Evolutionary conservation across 2,797 vertebrate genomes (phyloP), one percentile per base, ranked within the genome.

Genomic region (Discoglossus pictus): DNA sequence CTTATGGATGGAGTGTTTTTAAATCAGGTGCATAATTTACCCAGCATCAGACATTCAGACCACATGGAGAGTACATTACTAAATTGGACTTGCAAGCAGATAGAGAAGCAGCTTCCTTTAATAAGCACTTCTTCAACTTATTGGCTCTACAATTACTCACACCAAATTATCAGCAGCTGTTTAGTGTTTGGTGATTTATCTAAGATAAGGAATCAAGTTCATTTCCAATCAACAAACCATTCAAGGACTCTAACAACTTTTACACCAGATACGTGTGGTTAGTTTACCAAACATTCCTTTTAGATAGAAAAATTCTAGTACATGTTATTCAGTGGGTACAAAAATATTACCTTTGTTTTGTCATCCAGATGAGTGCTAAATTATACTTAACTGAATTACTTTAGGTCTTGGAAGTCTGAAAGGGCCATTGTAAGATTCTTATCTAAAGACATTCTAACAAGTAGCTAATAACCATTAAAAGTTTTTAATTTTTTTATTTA

Each of bases 21-120:
- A 89, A 90, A 89, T 90, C 89, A 91, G 89, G 89, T 91, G 88
- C 89, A 87, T 89, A 91, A 91, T 91, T 91, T 89, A 89, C 86
- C 85, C 87, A 87, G 84, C 81, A 78, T 87, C 86, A 88, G 85
- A 88, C 88, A 79, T 76, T 87, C 86, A 88, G 85, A 88, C 88
- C 88, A 84, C 90, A 90, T 84, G 87, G 86, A 89, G 77, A 87
- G 88, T 85, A 79, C 84, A 88, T 89, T 91, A 92, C 92, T 92
- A 91, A 92, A 92, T 91, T 92, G 90, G 91, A 93, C 90, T 92
- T 90, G 86, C 43, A 11, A 88, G 86, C 77, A 83, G 84, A 93
- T 91, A 93, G 91, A 88, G 91, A 92, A 86, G 90, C 91, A 89
- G 87, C 88, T 91, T 89, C 86, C 88, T 89, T 85, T 90, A 90